A percentile compares a stretch with the other conserved stretches of the same genome.
phyloP scores from a whole-genome alignment of 2,113 vertebrate genomes.

The Bos indicus region DNA sequence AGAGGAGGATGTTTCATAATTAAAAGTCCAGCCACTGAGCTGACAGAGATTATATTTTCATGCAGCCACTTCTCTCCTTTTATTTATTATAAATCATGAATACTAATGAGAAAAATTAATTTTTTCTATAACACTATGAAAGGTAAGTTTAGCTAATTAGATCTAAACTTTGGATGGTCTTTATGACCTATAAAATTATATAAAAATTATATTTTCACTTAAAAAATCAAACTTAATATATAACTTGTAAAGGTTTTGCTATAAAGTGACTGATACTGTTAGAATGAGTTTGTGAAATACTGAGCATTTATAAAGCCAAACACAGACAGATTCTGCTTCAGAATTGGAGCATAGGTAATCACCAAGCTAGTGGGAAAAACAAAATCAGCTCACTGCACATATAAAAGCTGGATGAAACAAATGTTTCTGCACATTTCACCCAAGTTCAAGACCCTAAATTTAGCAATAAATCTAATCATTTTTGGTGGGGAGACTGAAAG shows the following conservation, averaged over 20 bases:
- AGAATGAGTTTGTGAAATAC: constrained; percentile 7
- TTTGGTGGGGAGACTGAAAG: background rate
- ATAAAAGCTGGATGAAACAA: background rate
- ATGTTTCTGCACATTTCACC: background rate
- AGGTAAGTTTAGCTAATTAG: constrained; percentile 2
- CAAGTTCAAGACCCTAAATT: background rate
- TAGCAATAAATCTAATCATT: background rate
- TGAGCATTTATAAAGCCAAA: background rate
- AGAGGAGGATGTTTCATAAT: background rate
- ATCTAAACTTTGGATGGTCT: background rate
- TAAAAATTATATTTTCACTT: background rate
- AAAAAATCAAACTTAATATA: constrained; percentile 34
- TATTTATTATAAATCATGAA: constrained; percentile 50
- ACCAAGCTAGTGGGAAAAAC: background rate
- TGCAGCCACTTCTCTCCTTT: background rate
- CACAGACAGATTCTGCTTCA: background rate
- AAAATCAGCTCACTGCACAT: background rate
- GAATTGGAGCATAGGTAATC: background rate
- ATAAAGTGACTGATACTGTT: background rate
- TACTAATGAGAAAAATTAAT: constrained; percentile 31
- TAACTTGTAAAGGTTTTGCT: background rate
- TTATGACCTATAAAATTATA: constrained; percentile 1
- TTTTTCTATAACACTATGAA: constrained; percentile 16
- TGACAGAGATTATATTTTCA: constrained; percentile 35
- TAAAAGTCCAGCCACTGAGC: background rate